phyloP scores from a whole-genome alignment of 35 echinoderm and acorn worm species.

The Apostichopus californicus region DNA sequence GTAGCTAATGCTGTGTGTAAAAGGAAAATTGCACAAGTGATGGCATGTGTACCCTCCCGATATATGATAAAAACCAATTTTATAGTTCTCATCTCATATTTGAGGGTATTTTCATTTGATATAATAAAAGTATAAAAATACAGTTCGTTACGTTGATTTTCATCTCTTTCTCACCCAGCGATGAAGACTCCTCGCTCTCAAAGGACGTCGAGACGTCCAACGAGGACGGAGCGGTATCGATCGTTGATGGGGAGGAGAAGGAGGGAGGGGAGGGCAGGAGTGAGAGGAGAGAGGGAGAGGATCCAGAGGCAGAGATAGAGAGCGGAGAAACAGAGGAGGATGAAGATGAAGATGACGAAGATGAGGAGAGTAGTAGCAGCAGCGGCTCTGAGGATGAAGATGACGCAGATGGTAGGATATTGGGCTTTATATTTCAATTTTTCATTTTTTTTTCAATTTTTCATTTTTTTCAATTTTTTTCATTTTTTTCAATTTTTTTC shows the following conservation, averaged over 20 bases:
- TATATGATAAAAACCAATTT: no score
- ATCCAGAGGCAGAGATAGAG: not conserved
- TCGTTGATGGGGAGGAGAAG: not conserved
- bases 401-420: constrained; percentile 12
- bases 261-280: not conserved
- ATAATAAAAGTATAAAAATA: no score
- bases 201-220: constrained; percentile 30
- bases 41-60: no score
- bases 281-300: not conserved
- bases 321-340: constrained; percentile 44
- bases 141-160: no score
- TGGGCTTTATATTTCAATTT: not conserved
- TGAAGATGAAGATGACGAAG: constrained; percentile 45
- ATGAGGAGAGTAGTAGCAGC: constrained; percentile 56
- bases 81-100: no score
- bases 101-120: no score
- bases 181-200: constrained; percentile 10
- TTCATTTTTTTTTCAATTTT: no score
- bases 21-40: no score
- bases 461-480: no score
- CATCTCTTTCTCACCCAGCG: not conserved
- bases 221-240: not conserved
- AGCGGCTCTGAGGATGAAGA: constrained; percentile 65
- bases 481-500: no score
- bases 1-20: no score